Base-by-base conservation (phyloP, 2,888 invertebrate genomes). In the Amiota minor region DNA sequence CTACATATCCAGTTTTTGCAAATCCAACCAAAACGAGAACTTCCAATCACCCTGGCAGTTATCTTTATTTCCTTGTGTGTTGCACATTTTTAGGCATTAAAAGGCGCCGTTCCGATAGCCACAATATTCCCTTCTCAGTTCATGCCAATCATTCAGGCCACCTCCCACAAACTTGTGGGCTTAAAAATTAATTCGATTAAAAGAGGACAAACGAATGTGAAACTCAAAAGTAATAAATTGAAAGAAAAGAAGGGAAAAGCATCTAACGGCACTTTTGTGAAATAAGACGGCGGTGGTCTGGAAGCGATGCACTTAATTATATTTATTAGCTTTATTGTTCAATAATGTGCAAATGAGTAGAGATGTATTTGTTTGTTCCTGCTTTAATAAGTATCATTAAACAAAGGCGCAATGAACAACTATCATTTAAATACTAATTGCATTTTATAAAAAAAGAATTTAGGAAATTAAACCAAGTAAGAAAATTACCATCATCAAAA, bases 151-250 rank as follows among this genome's bases (percentile, higher is more conserved):
- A 4, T 35, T 35, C 6, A 35, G 35, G 35, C 35, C 16, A 16
- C 23, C 23, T 78, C 79, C 84, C 83, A 78, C 83, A 84, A 82
- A 80, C 81, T 84, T 85, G 84, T 78, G 84, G 82, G 84, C 84
- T 84, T 84, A 78, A 78, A 73, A 79, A 81, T 79, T 85, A 85
- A 85, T 85, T 82, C 83, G 80, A 79, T 85, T 85, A 82, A 75
- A 85, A 71, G 71, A 18, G 11, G 4, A 20, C 9, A 61, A 61
- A 50, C 67, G n/a, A 59, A 59, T 59, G 59, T 59, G 59, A 59
- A 59, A 59, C 59, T 20, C 20, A 20, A 67, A 56, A 14, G 9
- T 9, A 56, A 56, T 56, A 2, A 11, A 61, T 61, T 11, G 61
- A 61, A 61, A 18, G n/a, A n/a, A 12, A 62, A 62, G 9, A 8